Base-by-base conservation (phyloP, 1,140 invertebrate species). In the Oedothorax gibbosus region DNA sequence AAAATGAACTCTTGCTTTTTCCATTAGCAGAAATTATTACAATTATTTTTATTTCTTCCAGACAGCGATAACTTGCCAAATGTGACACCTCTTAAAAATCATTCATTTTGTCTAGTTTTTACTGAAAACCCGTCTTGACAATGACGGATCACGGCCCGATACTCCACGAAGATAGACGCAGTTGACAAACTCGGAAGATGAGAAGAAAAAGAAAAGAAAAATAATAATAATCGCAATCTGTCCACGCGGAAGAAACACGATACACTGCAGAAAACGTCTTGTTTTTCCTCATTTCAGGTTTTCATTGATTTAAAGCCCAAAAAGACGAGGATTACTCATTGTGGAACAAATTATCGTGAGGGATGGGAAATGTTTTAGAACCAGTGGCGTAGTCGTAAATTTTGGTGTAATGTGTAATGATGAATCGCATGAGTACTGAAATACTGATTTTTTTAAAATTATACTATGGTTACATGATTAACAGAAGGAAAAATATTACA, bases 81-180 rank as follows among this genome's bases (percentile, higher is more conserved):
- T 79, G 18, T 66, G 77, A 51, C 51, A 56, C n/a, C 35, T 75
- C 54, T 71, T 60, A 9, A 14, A 15, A 18, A 54, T 15, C 72
- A 35, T 20, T 12, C n/a, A 18, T 35, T 75, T 75, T 75, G 53
- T 57, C 18, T 10, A 20, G 57, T 77, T 77, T 77, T 65, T 77
- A 64, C 21, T 71, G 54, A 57, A 50, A 81, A 81, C 6, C 35
- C 7, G 51, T 35, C 35, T 53, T 81, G 78, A 81, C 78, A 81
- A 81, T 71, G 78, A 81, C 60, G 71, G 56, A 81, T 81, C 66
- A 53, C 53, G 56, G 20, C 53, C 57, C 78, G 54, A 81, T 81
- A 54, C 57, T 65, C 62, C 62, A 77, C 18, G 35, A 35, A 35
- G 54, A 81, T 54, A 56, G 66, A 62, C 20, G 57, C 64, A 53